These are phyloP conservation scores for Choristoneura fumiferana DNA, from an alignment of 1,140 invertebrate genomes.

Conservation along the genomic window DNA sequence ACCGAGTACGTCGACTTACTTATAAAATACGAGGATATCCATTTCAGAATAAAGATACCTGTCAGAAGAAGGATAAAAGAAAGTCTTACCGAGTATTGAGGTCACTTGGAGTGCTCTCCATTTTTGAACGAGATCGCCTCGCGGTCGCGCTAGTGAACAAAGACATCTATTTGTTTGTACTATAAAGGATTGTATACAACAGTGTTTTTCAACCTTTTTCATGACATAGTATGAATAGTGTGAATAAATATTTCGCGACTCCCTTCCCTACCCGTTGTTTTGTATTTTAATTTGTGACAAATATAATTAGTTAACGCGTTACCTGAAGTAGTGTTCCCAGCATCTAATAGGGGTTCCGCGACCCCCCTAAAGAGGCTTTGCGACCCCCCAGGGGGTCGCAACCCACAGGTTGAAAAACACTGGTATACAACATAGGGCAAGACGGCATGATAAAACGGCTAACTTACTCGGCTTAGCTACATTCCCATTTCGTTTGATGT, in stretches of 20 bases:
- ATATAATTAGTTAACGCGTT: no score
- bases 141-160: conserved; percentile 25
- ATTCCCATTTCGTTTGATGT: conserved; percentile 17
- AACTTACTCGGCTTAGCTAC: conserved; percentile 7
- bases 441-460: conserved; percentile 5
- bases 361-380: no score
- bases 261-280: no score
- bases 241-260: no score
- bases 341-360: no score
- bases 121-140: conserved; percentile 34
- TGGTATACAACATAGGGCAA: conserved; percentile 10
- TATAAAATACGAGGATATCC: conserved; percentile 26
- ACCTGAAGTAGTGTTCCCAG: no score
- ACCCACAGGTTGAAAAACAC: no score
- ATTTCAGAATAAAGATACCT: conserved; percentile 28
- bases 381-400: no score
- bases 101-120: conserved; percentile 35
- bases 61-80: conserved; percentile 37
- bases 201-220: no score
- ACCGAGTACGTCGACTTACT: conserved; percentile 20
- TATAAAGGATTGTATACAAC: conserved; percentile 16
- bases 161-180: conserved; percentile 20
- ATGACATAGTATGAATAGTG: no score
- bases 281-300: no score
- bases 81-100: conserved; percentile 30